A percentile compares a stretch with the other conserved stretches of the same genome.
Conservation (phyloP, 2,113 vertebrate genomes). For the Elgaria multicarinata region DNA sequence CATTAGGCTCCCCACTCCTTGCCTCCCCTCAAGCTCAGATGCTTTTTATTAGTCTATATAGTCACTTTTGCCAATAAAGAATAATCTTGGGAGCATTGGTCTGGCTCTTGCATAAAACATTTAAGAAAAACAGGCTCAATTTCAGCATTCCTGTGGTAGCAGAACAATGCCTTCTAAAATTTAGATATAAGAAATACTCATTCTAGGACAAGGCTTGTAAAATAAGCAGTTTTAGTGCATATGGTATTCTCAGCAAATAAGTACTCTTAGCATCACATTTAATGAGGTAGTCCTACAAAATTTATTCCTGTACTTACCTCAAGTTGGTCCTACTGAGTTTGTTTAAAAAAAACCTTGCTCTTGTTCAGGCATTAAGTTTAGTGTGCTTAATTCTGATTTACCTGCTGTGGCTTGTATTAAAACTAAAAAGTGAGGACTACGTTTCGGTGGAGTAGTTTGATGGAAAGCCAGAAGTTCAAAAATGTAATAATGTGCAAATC, state of each 20-base stretch:
- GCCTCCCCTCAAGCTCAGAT: not conserved
- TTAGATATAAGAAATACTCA: not conserved
- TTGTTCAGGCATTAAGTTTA: not conserved
- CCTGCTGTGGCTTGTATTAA: not conserved
- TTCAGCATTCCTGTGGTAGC: constrained; percentile 3
- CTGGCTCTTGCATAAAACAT: constrained; percentile 4
- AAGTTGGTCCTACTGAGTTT: not conserved
- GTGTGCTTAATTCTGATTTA: not conserved
- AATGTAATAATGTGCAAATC: no score
- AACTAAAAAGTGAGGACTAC: not conserved
- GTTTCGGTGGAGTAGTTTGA: not conserved
- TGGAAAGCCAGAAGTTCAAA: not conserved
- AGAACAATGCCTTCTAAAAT: not conserved
- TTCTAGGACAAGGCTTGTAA: constrained; percentile 7
- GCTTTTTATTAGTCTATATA: constrained; percentile 25
- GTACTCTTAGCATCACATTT: not conserved
- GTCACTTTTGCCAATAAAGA: constrained; percentile 6
- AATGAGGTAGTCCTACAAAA: not conserved
- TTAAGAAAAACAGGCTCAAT: constrained; percentile 14
- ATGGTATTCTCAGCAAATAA: constrained; percentile 6
- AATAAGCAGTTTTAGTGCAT: not conserved
- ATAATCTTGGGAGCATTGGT: not conserved
- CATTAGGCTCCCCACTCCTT: not conserved
- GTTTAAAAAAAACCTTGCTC: not conserved
- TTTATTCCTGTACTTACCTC: not conserved